phyloP scores from a whole-genome alignment of 2,797 vertebrate genomes.

The Chloroceryle inda region DNA sequence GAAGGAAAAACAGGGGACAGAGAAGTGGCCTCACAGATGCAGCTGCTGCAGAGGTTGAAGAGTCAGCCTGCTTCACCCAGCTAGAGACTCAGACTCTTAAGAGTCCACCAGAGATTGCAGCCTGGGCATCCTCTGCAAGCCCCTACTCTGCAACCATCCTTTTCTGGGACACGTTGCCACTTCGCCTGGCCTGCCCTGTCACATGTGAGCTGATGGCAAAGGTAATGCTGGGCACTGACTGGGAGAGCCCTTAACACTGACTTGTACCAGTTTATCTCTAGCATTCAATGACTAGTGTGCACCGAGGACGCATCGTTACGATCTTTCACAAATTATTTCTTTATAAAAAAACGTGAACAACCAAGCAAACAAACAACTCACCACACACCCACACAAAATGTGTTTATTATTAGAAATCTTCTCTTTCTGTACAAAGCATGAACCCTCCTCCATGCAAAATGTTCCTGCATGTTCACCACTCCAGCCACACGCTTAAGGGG shows the following conservation, averaged over 20 bases:
- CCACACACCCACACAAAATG: slow-evolving; percentile 52
- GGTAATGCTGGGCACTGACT: not conserved
- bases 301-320: not conserved
- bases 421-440: not conserved
- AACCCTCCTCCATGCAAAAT: slow-evolving; percentile 7
- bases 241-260: not conserved
- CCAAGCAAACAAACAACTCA: slow-evolving; percentile 56
- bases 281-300: not conserved
- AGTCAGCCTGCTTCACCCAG: not conserved
- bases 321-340: slow-evolving; percentile 17
- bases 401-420: slow-evolving; percentile 68
- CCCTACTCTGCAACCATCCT: not conserved
- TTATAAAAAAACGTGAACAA: slow-evolving; percentile 3
- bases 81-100: not conserved
- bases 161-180: not conserved
- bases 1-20: not conserved
- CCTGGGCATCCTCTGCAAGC: not conserved
- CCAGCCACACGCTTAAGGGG: slow-evolving; percentile 25
- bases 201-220: not conserved
- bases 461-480: slow-evolving; percentile 48
- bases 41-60: slow-evolving; percentile 22
- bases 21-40: not conserved
- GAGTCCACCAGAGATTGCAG: not conserved
- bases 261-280: not conserved
- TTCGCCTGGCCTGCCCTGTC: rapidly evolving